These are phyloP conservation scores for Hetaerina titia DNA, from an alignment of 2,888 invertebrate species.

Conservation along the genomic window DNA sequence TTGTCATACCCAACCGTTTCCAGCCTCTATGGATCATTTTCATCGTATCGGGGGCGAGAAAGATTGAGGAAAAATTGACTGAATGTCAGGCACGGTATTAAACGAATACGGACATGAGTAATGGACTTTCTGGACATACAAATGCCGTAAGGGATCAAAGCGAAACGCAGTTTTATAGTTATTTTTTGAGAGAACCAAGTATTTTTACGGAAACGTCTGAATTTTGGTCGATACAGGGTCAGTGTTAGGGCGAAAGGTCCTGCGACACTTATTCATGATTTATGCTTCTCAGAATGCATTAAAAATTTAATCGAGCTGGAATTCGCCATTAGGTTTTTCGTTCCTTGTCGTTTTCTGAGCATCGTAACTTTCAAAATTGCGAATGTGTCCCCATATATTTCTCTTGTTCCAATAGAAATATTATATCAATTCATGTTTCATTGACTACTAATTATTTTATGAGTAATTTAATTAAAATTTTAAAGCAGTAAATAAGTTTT, in stretches of 20 bases:
- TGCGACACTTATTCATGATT: background rate
- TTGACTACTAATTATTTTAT: too few relatives aligned
- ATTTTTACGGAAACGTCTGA: conserved; percentile 34
- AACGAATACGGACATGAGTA: conserved; percentile 61
- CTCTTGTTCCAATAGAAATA: too few relatives aligned
- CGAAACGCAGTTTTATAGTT: conserved; percentile 13
- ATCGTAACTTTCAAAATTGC: too few relatives aligned
- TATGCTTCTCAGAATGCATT: background rate
- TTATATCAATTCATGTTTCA: too few relatives aligned
- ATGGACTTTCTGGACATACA: conserved; percentile 56
- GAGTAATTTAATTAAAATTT: too few relatives aligned
- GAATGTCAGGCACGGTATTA: conserved; percentile 58
- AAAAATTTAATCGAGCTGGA: background rate
- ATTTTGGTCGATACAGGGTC: conserved; percentile 30
- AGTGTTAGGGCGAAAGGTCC: background rate
- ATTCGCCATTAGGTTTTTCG: background rate
- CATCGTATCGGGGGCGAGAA: conserved; percentile 36
- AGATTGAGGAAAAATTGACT: conserved; percentile 67
- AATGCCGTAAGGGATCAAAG: conserved; percentile 53
- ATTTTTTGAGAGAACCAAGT: conserved; percentile 11
- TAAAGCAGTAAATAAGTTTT: too few relatives aligned
- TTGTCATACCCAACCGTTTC: conserved; percentile 46
- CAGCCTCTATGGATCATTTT: conserved; percentile 57
- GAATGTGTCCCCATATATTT: too few relatives aligned
- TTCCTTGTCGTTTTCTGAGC: too few relatives aligned